A percentile compares a stretch with the other conserved stretches of the same genome.
Evolutionary conservation across 2,888 invertebrate genomes (phyloP).

Genomic region (Chromoteleia sp.): DNA sequence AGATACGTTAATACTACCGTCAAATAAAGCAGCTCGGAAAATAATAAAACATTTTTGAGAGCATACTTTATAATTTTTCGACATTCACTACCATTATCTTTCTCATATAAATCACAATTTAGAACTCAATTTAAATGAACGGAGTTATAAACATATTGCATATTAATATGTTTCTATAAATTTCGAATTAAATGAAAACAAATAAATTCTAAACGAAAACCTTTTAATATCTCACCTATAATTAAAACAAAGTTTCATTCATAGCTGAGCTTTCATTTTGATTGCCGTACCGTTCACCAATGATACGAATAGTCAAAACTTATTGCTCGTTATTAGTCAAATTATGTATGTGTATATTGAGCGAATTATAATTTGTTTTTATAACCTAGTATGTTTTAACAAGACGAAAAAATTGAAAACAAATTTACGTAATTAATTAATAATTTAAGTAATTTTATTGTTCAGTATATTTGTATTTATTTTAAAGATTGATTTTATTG

Average conservation of each 20-base stretch:
- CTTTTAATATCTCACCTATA: slow-evolving; percentile 15
- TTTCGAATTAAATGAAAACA: slow-evolving; percentile 40
- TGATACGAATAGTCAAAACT: too few species aligned
- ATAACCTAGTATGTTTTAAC: too few species aligned
- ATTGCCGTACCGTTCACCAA: too few species aligned
- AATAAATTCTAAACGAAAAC: slow-evolving; percentile 6
- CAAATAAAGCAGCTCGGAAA: neutral
- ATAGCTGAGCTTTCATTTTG: slow-evolving; percentile 7
- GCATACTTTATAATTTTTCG: slow-evolving; percentile 17
- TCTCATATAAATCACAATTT: slow-evolving; percentile 15
- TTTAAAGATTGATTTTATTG: too few species aligned
- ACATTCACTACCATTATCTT: slow-evolving; percentile 26
- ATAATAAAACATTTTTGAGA: slow-evolving; percentile 2
- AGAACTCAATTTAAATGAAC: slow-evolving; percentile 7
- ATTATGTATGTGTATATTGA: too few species aligned
- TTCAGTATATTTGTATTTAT: too few species aligned
- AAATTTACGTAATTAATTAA: too few species aligned
- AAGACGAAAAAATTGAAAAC: too few species aligned
- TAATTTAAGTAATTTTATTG: too few species aligned
- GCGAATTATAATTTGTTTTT: too few species aligned
- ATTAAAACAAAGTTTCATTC: slow-evolving; percentile 28
- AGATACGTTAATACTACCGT: neutral
- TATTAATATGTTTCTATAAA: slow-evolving; percentile 36
- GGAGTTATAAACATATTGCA: slow-evolving; percentile 22
- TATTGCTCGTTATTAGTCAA: too few species aligned